Evolutionary conservation across 2,113 vertebrate species (phyloP).

Genomic region (Xiphorhynchus elegans): DNA sequence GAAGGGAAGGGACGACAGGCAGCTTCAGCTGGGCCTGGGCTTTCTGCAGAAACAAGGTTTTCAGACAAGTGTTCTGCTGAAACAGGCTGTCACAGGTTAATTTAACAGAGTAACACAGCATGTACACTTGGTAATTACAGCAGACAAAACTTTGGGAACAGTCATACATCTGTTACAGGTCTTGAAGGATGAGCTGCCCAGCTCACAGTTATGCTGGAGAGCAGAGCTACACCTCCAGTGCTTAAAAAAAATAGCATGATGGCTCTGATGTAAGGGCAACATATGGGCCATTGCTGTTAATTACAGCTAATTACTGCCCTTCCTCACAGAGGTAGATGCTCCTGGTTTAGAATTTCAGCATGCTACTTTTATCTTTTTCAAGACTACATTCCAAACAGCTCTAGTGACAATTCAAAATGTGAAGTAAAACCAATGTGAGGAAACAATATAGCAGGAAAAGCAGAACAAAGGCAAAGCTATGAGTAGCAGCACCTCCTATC

Average conservation of each 20-base stretch:
- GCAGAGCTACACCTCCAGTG: neutral
- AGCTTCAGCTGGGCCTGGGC: conserved; percentile 92
- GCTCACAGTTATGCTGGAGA: neutral
- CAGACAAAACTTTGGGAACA: neutral
- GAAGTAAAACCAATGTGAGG: neutral
- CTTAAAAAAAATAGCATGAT: neutral
- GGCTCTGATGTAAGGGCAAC: neutral
- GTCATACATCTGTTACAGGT: neutral
- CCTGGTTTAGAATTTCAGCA: neutral
- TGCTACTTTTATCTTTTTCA: neutral
- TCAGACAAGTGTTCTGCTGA: neutral
- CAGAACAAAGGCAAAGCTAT: neutral
- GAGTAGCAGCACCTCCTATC: neutral
- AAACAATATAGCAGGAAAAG: neutral
- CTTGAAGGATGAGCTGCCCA: neutral
- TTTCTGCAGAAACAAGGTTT: conserved; percentile 78
- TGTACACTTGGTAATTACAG: neutral
- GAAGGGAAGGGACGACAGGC: conserved; percentile 89
- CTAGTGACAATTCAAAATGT: accelerated
- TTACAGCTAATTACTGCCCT: neutral
- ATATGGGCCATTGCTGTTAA: neutral
- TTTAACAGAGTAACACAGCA: neutral
- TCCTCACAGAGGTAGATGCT: neutral
- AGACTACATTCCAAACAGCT: neutral
- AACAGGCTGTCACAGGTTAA: neutral